Evolutionary conservation across 1,140 invertebrate genomes (phyloP), one percentile per base, ranked within the genome.

Genomic region (Drosophila biarmipes): DNA sequence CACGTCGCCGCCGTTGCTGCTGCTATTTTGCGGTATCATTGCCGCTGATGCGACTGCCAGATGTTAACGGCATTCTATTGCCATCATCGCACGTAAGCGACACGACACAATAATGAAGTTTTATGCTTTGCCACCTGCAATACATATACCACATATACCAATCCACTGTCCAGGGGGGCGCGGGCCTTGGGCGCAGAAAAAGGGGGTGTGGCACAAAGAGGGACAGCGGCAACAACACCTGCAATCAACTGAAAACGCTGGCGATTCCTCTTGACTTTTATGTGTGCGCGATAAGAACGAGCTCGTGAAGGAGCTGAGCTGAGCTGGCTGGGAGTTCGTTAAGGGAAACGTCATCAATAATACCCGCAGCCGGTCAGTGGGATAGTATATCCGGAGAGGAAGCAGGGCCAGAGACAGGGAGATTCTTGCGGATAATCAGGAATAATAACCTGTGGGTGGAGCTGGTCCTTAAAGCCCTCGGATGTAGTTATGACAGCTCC

Each of bases 31-130:
- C 76, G 74, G 75, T 66, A 89, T 87, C 82, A 87, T 82, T 82
- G 68, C 73, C 45, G 54, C 73, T 66, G 74, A 69, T 77, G 78
- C 35, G 66, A 59, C 57, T 69, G 73, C 63, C 73, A 78, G 64
- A 62, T 58, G 43, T 56, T 69, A 77, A 69, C 74, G 59, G 53
- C 67, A 54, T 80, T 85, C 73, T 64, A 85, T 86, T 66, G 59
- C 59, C 82, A 87, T 63, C 81, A 80, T 67, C 80, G 63, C 82
- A 80, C 81, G 78, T 87, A 87, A 82, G 79, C 84, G 67, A 87
- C 82, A 85, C 78, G 84, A 84, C 85, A 84, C 76, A 80, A 89
- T 89, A 87, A 89, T 89, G 84, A 89, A 89, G 84, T 89, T 89
- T 89, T 89, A 89, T 89, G 84, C 85, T 89, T 89, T 89, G 72